These are phyloP conservation scores for Corvus hawaiiensis DNA, from an alignment of 2,113 vertebrate species.

Conservation along the genomic window DNA sequence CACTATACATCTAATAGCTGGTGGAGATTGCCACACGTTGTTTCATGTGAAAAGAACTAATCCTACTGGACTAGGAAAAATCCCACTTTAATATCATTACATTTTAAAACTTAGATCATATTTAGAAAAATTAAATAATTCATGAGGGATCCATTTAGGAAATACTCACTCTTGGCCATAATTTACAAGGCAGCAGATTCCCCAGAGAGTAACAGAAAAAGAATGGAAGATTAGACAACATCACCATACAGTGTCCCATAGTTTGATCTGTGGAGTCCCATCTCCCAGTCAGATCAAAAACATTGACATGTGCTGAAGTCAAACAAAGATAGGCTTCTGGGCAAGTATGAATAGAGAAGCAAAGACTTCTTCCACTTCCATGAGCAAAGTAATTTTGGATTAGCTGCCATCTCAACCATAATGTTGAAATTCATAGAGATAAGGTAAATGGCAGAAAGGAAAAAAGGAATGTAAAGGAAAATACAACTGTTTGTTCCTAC, in stretches of 20 bases:
- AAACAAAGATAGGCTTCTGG: background rate
- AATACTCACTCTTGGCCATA: background rate
- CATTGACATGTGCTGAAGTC: background rate
- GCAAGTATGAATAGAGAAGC: background rate
- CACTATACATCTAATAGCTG: background rate
- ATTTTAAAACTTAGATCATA: background rate
- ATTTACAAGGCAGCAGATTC: background rate
- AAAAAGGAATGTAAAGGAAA: background rate
- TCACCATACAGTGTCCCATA: fast-evolving
- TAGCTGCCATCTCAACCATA: background rate
- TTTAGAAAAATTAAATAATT: background rate
- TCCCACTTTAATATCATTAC: background rate
- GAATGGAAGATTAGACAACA: background rate
- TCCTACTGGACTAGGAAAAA: background rate
- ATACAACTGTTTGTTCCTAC: background rate
- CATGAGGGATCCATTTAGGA: background rate
- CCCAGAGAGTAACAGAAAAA: background rate
- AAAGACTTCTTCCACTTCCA: background rate
- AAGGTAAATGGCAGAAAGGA: background rate
- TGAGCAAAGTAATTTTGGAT: background rate
- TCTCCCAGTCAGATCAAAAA: background rate
- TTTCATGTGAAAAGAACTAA: background rate
- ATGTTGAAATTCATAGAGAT: background rate
- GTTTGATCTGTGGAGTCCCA: background rate
- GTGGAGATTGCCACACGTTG: background rate